Conservation (phyloP, 2,797 vertebrate genomes). For the Cuniculus paca region DNA sequence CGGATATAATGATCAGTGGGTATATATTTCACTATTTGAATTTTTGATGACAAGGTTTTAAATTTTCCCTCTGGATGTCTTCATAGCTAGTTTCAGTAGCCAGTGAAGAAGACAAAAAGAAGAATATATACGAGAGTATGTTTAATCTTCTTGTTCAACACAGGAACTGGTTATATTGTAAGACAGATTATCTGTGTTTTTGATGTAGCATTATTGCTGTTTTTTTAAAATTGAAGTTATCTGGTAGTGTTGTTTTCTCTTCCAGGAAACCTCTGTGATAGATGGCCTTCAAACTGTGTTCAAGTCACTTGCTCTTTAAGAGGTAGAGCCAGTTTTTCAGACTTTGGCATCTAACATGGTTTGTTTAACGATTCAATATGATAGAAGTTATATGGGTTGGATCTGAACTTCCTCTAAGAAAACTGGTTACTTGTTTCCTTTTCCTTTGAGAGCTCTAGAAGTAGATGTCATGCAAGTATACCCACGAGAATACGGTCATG, state of each 20-base stretch:
- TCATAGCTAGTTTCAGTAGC: neutral
- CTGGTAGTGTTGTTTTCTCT: no score
- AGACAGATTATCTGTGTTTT: neutral
- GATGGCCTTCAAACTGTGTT: neutral
- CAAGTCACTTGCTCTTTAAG: no score
- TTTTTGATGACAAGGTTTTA: neutral
- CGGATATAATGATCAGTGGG: neutral
- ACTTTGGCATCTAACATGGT: neutral
- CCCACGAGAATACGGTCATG: rapidly evolving
- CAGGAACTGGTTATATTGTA: neutral
- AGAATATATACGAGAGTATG: neutral
- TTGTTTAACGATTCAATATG: neutral
- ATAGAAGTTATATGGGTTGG: no score
- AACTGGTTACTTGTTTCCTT: neutral
- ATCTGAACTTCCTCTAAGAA: neutral
- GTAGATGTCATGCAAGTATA: neutral
- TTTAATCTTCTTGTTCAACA: neutral
- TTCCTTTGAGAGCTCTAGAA: neutral
- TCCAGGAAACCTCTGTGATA: neutral
- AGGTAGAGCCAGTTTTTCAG: neutral
- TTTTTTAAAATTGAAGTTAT: neutral
- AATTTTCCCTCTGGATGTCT: neutral
- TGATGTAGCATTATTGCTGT: neutral
- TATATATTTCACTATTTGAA: neutral
- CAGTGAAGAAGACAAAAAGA: neutral